Evolutionary conservation across 2,113 vertebrate species (phyloP), one percentile per base, ranked within the genome.

Genomic region (Benitochromis conjunctus): DNA sequence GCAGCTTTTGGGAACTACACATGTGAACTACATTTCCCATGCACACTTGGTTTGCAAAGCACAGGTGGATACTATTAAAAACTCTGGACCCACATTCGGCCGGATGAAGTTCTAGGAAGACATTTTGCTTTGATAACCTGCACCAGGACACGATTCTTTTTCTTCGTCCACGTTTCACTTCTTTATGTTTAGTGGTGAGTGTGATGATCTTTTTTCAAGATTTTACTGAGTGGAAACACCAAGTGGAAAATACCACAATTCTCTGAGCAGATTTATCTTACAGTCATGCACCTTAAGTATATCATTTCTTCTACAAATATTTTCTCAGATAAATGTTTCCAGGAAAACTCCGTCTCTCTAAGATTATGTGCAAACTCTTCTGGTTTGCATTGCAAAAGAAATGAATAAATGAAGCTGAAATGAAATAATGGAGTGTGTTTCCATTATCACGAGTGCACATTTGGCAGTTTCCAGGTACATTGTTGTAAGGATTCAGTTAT

Each of bases 141-240:
- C 66, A 48, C 26, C 41, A 26, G 66, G 41, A 26, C 13, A 51
- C 7, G 16, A 16, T 51, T 5, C 13, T 53, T 51, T 18, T 8
- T 53, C 19, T 48, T 48, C n/a, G 18, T 71, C 14, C 5, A 29
- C 14, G 18, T 48, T 48, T 74, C 24, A 74, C 13, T 74, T 74
- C 24, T 48, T 69, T 69, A 69, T 69, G 24, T 69, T 69, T 16
- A 69, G 38, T 29, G 21, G 64, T 71, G 66, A 71, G 41, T 71
- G 41, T 1, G 14, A 71, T 48, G 24, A 6, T 19, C 66, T 48
- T 74, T 24, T 56, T 24, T 3, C 9, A 51, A 76, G 43, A 76
- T 51, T 53, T 53, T 51, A 34, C 71, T 12, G 66, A 18, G 41
- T 26, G 8, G 2, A 71, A 71, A 46, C 66, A 71, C 21, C 10